Conservation (phyloP, 2,888 invertebrate species). For the Cordylochernes scorpioides region DNA sequence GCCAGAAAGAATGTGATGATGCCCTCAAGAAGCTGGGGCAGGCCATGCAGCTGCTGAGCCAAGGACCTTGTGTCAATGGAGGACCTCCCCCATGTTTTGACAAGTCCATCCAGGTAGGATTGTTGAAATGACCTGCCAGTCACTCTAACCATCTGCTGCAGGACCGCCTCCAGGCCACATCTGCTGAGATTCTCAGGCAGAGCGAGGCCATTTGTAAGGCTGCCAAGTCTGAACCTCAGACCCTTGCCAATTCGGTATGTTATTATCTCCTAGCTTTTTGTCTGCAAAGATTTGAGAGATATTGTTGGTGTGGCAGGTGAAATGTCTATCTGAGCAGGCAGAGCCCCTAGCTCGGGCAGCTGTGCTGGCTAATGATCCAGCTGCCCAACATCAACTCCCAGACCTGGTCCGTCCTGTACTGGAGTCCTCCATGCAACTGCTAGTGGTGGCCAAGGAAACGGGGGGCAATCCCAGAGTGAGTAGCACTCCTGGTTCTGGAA, state of each 20-base stretch:
- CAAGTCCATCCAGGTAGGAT: too few relatives aligned
- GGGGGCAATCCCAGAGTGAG: slow-evolving; percentile 68
- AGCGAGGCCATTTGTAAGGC: slow-evolving; percentile 27
- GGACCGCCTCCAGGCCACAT: too few relatives aligned
- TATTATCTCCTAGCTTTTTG: too few relatives aligned
- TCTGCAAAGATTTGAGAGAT: too few relatives aligned
- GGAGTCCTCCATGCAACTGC: slow-evolving; percentile 71
- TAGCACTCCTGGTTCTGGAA: background rate
- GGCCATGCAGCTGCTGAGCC: slow-evolving; percentile 53
- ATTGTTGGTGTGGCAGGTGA: too few relatives aligned
- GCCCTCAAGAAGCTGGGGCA: slow-evolving; percentile 48
- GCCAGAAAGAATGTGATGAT: slow-evolving; percentile 69
- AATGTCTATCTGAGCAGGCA: too few relatives aligned
- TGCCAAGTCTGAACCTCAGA: slow-evolving; percentile 56
- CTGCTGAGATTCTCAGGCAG: too few relatives aligned
- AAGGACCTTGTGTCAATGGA: slow-evolving; percentile 61
- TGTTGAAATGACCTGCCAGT: too few relatives aligned
- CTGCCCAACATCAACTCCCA: slow-evolving; percentile 54
- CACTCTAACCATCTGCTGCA: too few relatives aligned
- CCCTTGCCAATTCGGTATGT: too few relatives aligned
- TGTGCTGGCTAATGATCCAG: slow-evolving; percentile 57
- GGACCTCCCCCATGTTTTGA: slow-evolving; percentile 38
- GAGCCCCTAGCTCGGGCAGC: slow-evolving; percentile 52
- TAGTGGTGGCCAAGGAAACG: slow-evolving; percentile 56
- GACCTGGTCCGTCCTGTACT: slow-evolving; percentile 67